Base-by-base conservation (phyloP, 2,888 invertebrate genomes). In the Bellardia bayeri region DNA sequence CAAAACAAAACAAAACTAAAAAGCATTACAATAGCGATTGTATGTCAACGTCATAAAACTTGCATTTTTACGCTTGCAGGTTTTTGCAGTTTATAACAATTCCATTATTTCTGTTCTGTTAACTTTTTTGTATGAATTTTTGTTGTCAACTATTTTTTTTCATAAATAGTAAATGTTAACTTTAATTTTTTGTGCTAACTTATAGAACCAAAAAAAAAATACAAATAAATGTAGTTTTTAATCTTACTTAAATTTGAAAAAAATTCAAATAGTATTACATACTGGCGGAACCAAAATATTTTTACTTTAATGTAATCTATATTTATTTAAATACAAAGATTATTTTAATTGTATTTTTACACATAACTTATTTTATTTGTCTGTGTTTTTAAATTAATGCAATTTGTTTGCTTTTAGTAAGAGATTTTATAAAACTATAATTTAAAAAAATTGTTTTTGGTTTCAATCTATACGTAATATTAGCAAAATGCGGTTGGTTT, bases 1-100 rank as follows among this genome's bases (percentile, higher is more conserved):
- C 45, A 30, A 37, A 75, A 81, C 56, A 56, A 84, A 23, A 56
- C 9, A 72, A 75, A 30, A n/a, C n/a, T n/a, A 81, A 72, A 64
- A 76, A n/a, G 16, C 68, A 42, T 40, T 80, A 80, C 79, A 87
- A 87, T 71, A 79, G 82, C 79, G 87, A 82, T 85, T 87, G 85
- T 87, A 85, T 85, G 85, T 87, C 87, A 87, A 87, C 87, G 87
- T 87, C 87, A 87, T 85, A 87, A 87, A 87, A 85, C 85, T 85
- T 85, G 85, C 56, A 87, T 87, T 87, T 87, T 85, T 87, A 87
- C 82, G 82, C 87, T 87, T 74, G 81, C 82, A 85, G 81, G 82
- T 85, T 84, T 87, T 74, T 78, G 68, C 68, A 85, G 78, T 85
- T 82, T 68, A 69, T 63, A 78, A 78, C 82, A 85, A 85, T 87